Evolutionary conservation across 1,140 invertebrate species (phyloP).

Genomic region (Heliconius eleuchia): DNA sequence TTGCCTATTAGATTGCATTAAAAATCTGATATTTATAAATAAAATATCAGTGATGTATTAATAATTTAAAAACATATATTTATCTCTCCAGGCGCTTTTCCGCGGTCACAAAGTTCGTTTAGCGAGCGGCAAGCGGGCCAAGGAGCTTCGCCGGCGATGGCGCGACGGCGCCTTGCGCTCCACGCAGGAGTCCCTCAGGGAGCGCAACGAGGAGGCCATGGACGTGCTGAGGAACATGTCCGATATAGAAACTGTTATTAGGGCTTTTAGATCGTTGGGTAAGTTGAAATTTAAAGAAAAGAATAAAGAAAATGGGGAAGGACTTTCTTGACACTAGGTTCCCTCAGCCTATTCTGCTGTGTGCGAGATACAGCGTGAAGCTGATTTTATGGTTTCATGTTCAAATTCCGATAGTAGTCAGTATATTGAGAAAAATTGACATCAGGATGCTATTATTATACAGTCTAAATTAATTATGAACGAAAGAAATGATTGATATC

Average conservation of each 20-base stretch:
- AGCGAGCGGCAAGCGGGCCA: constrained; percentile 52
- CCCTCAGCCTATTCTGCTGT: too few relatives aligned
- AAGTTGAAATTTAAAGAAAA: background rate
- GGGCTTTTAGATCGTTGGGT: constrained; percentile 71
- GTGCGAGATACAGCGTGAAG: too few relatives aligned
- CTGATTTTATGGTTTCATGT: too few relatives aligned
- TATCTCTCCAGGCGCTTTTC: constrained; percentile 80
- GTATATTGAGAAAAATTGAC: too few relatives aligned
- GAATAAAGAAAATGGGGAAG: too few relatives aligned
- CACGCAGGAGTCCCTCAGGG: constrained; percentile 66
- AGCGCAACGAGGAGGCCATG: constrained; percentile 76
- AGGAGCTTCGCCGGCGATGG: constrained; percentile 75
- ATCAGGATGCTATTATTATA: too few relatives aligned
- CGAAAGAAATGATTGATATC: too few relatives aligned
- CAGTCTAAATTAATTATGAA: too few relatives aligned
- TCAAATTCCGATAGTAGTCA: background rate
- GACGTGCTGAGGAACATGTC: constrained; percentile 67
- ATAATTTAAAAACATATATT: constrained; percentile 10
- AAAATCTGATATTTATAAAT: too few relatives aligned
- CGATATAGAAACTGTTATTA: constrained; percentile 73
- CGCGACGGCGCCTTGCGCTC: constrained; percentile 75
- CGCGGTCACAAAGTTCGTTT: constrained; percentile 82
- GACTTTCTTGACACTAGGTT: too few relatives aligned
- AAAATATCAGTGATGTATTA: too few relatives aligned
- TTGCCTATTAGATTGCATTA: too few relatives aligned